Percentiles rank a stretch among this genome's conserved stretches.
phyloP scores from a whole-genome alignment of 2,113 vertebrate species.

The Mystacornis crossleyi region DNA sequence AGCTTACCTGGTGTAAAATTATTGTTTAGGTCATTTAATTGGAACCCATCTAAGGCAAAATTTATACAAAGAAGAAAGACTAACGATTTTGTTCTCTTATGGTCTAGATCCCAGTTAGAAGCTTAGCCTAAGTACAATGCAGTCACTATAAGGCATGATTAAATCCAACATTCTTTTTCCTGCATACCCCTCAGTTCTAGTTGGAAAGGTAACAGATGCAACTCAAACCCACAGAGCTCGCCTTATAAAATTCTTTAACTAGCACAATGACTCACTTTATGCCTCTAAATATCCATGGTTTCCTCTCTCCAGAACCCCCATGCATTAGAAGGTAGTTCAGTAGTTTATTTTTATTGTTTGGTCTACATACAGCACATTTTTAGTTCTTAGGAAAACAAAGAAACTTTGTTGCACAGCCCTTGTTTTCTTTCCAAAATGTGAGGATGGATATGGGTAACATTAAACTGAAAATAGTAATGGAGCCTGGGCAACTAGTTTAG shows the following conservation, averaged over 20 bases:
- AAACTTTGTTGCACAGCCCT: conserved; percentile 73
- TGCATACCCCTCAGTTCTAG: conserved; percentile 67
- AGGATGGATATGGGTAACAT: conserved; percentile 67
- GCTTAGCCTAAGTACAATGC: conserved; percentile 53
- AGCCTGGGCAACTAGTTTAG: conserved; percentile 65
- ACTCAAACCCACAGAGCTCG: conserved; percentile 74
- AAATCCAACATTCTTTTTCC: conserved; percentile 71
- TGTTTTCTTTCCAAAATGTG: conserved; percentile 76
- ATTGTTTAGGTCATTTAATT: neutral
- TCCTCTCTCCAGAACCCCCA: conserved; percentile 77
- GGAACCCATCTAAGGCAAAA: conserved; percentile 1
- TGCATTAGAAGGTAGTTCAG: conserved; percentile 78
- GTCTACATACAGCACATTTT: conserved; percentile 79
- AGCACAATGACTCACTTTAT: conserved; percentile 80
- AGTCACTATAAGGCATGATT: conserved; percentile 68
- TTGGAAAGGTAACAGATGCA: conserved; percentile 78
- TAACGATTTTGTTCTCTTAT: conserved; percentile 33
- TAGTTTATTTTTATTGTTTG: conserved; percentile 86
- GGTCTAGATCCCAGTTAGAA: conserved; percentile 39
- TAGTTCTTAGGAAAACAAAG: conserved; percentile 78
- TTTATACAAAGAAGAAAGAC: neutral
- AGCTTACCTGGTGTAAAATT: conserved; percentile 6
- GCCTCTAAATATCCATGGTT: conserved; percentile 80
- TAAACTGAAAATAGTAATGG: conserved; percentile 75
- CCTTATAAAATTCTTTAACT: conserved; percentile 76